A percentile compares a stretch with the other conserved stretches of the same genome.
These are phyloP conservation scores for Ophiodon elongatus DNA, from an alignment of 2,113 vertebrate genomes.

Conservation along the genomic window DNA sequence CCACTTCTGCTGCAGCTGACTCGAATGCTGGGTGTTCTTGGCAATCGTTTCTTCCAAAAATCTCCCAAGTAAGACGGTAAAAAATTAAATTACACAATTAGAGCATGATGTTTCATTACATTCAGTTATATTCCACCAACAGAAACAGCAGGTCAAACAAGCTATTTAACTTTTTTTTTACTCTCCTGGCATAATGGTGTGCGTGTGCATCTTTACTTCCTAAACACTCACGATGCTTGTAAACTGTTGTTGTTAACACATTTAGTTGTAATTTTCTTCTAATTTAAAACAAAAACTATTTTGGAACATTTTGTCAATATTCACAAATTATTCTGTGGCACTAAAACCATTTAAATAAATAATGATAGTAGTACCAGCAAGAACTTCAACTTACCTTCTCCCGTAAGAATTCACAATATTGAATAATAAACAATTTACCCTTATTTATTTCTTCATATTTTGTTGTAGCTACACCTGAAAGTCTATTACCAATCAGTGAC, in stretches of 20 bases:
- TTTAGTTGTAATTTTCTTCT: too few species aligned
- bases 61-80: neutral
- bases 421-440: neutral
- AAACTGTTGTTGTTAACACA: too few species aligned
- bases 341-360: too few species aligned
- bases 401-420: neutral
- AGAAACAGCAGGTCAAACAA: too few species aligned
- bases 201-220: too few species aligned
- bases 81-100: neutral
- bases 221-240: too few species aligned
- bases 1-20: neutral
- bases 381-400: neutral
- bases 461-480: neutral
- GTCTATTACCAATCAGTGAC: neutral
- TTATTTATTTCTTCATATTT: neutral
- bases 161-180: too few species aligned
- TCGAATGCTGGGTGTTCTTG: neutral
- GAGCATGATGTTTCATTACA: neutral
- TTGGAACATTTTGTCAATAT: too few species aligned
- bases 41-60: neutral
- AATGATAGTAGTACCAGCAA: neutral
- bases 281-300: too few species aligned
- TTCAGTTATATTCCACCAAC: neutral
- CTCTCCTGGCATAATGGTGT: too few species aligned
- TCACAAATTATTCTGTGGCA: too few species aligned